Base-by-base conservation (phyloP, 2,797 vertebrate species). In the Lepus townsendii region DNA sequence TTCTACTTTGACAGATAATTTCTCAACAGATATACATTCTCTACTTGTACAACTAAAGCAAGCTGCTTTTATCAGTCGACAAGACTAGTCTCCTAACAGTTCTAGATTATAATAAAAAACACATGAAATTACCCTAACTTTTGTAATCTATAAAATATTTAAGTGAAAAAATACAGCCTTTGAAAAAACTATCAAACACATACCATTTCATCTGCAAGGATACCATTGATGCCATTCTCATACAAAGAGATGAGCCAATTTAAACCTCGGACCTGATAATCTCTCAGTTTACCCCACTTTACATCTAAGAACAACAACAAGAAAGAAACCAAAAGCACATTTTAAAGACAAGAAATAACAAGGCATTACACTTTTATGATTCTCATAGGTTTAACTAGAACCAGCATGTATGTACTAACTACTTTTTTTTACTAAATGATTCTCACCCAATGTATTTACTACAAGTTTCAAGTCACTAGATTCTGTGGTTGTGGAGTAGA, bases 171-270 rank as follows among this genome's bases (percentile, higher is more conserved):
- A 83, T n/a, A 78, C 7, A 8, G 6, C 9, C 38, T 83, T 63
- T n/a, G 14, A 75, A 30, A 84, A 92, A 89, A 68, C 72, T 92
- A 85, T 3, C 26, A 63, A 78, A 52, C 9, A 93, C 98, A 7
- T 98, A 99, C 99, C 99, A 99, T 99, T 98, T 99, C 99, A 98
- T 99, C 99, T 80, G 99, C 99, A 1, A 99, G 99, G 97, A 99
- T 99, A 32, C 99, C 99, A 85, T 99, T 99, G 98, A 99, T 99
- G 95, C 99, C 99, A 50, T 99, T 99, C 96, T 99, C 99, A 96
- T 99, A 99, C 62, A 99, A 98, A 90, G 99, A 99, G 98, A 99
- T 99, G 73, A 99, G 99, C 99, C 99, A 99, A 98, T 99, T 99
- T 96, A 99, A 89, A 92, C 99, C 99, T 96, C 99, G 99, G 93